phyloP scores from a whole-genome alignment of 2,888 invertebrate genomes.

The Drosophila sordidula region DNA sequence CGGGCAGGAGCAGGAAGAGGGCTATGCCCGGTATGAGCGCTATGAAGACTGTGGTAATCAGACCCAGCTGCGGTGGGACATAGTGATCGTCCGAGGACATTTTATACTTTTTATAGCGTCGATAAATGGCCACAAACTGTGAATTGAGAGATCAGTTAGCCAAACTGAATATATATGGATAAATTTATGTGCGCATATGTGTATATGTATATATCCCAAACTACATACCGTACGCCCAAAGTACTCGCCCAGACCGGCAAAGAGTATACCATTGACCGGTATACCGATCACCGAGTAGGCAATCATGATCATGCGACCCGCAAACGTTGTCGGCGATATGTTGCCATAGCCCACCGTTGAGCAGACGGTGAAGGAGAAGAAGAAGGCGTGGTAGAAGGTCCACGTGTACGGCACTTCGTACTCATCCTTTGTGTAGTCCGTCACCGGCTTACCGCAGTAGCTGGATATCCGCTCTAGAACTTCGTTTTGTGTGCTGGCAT shows the following conservation, averaged over 20 bases:
- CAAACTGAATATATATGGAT: background rate
- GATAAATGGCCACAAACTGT: constrained; percentile 91
- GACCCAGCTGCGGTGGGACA: constrained; percentile 89
- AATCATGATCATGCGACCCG: constrained; percentile 94
- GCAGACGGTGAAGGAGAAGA: constrained; percentile 95
- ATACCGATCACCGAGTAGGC: constrained; percentile 93
- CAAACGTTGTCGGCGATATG: constrained; percentile 92
- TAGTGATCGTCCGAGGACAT: constrained; percentile 87
- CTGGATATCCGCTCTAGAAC: constrained; percentile 87
- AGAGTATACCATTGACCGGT: constrained; percentile 87
- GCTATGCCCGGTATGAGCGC: constrained; percentile 95
- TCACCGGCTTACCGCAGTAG: constrained; percentile 92
- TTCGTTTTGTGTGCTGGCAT: constrained; percentile 76
- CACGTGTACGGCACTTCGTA: constrained; percentile 89
- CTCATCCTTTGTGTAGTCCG: constrained; percentile 88
- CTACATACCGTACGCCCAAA: constrained; percentile 91
- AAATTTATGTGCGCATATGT: background rate
- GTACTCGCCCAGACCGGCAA: constrained; percentile 93
- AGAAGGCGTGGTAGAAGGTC: constrained; percentile 96
- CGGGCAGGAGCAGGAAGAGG: constrained; percentile 94
- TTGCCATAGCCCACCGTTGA: constrained; percentile 97
- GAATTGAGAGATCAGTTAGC: background rate
- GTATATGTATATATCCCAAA: background rate
- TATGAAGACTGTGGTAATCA: constrained; percentile 92
- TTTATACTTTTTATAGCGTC: constrained; percentile 91